phyloP scores from a whole-genome alignment of 2,113 vertebrate species.

The Pygoscelis antarcticus region DNA sequence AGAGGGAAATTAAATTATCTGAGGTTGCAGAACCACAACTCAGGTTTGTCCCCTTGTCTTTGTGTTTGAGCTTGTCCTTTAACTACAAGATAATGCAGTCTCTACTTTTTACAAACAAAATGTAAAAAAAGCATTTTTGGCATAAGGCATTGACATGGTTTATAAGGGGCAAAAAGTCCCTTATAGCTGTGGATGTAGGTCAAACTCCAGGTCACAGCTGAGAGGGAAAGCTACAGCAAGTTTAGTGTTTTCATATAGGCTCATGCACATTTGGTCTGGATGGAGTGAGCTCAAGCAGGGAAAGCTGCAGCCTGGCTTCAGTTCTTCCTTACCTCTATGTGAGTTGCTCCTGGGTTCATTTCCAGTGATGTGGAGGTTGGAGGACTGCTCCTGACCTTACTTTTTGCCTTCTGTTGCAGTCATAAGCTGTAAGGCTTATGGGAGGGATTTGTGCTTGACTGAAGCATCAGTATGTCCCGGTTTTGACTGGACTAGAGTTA shows the following conservation, averaged over 20 bases:
- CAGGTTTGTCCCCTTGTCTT: neutral
- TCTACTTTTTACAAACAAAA: neutral
- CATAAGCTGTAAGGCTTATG: neutral
- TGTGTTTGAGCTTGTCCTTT: neutral
- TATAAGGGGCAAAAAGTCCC: neutral
- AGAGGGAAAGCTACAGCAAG: neutral
- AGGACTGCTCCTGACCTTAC: neutral
- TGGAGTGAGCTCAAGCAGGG: neutral
- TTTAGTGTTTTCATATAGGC: neutral
- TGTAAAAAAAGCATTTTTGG: neutral
- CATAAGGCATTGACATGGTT: neutral
- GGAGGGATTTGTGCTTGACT: neutral
- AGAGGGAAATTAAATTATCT: slow-evolving; percentile 32
- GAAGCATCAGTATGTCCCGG: neutral
- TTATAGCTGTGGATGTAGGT: neutral
- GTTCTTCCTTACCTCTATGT: neutral
- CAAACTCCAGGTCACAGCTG: neutral
- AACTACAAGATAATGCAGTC: neutral
- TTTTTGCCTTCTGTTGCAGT: neutral
- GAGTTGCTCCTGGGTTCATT: neutral
- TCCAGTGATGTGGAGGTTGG: neutral
- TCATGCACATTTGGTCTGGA: accelerated
- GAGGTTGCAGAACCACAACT: neutral
- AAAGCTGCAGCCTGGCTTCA: neutral
- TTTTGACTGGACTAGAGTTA: too few relatives aligned